Base-by-base conservation (phyloP, 2,113 vertebrate genomes). In the rabbit (Oryctolagus cuniculus) region DNA sequence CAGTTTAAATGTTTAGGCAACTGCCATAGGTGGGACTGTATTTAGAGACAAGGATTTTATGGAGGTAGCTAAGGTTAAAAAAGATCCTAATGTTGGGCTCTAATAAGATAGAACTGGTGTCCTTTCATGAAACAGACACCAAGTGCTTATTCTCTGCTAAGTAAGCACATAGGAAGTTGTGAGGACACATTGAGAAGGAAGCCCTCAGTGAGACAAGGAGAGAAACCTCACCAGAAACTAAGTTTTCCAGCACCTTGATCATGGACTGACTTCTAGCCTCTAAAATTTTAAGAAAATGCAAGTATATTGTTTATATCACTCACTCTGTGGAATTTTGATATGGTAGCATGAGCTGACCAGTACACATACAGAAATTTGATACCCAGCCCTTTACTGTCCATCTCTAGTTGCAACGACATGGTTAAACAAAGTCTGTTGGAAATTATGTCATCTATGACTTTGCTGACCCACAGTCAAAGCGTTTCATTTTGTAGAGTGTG, bases 401-500 rank as follows among this genome's bases (percentile, higher is more conserved):
- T 10, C 22, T 79, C 34, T 83, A 55, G 51, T 49, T 86, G 58
- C 53, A 69, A 69, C 4, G 49, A 53, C 73, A 93, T 63, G 84
- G 34, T 74, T 6, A 19, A 58, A 58, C 63, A 90, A 84, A 55
- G 17, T 73, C 63, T 84, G 79, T 80, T 69, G 29, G 67, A 91
- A 80, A 84, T 74, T 2, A 77, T 95, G 96, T 89, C 19, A 82
- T 55, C 66, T 92, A 51, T 90, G 72, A 93, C 58, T 86, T 94
- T 72, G 16, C 87, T 88, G 53, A 96, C 63, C 67, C 55, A 79
- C 9, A 53, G 34, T 78, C 34, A 93, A 97, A 86, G 69, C 77
- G 92, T 85, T 93, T 77, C 89, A 95, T 94, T 96, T 97, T 93
- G 22, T 85, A 66, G 72, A 93, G 22, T 72, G 29, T 90, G 51